Percentiles rank a stretch among this genome's conserved stretches.
Conservation (phyloP, 2,888 invertebrate species). For the Agrotis clavis region DNA sequence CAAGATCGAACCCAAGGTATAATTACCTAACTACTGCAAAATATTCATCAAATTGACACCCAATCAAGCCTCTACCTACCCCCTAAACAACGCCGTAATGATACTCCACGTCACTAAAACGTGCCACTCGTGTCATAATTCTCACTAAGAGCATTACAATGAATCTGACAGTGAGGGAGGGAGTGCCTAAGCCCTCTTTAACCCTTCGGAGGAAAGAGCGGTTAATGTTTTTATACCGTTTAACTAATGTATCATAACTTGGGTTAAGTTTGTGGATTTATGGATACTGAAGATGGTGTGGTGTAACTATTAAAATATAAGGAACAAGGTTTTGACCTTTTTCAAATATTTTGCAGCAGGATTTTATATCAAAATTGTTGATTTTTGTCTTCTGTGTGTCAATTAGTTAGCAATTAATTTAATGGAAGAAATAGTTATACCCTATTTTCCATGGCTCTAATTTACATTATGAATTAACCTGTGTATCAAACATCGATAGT, state of each 20-base stretch:
- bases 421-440: too few species aligned
- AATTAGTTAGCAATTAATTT: too few species aligned
- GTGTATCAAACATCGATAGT: too few species aligned
- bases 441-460: too few species aligned
- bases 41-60: slow-evolving; percentile 28
- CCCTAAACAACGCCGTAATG: slow-evolving; percentile 28
- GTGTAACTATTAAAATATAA: too few species aligned
- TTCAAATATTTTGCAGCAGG: too few species aligned
- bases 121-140: slow-evolving; percentile 52
- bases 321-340: too few species aligned
- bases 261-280: slow-evolving; percentile 6
- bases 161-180: slow-evolving; percentile 52
- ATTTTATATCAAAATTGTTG: too few species aligned
- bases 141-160: slow-evolving; percentile 58
- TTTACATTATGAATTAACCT: too few species aligned
- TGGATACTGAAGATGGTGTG: neutral
- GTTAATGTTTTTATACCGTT: slow-evolving; percentile 28
- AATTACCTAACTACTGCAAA: neutral
- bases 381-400: too few species aligned
- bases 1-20: neutral
- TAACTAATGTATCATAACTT: slow-evolving; percentile 22
- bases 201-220: slow-evolving; percentile 4
- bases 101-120: slow-evolving; percentile 60
- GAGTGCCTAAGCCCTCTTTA: slow-evolving; percentile 39
- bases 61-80: slow-evolving; percentile 28